Evolutionary conservation across 64 coral and sea anemone species (phyloP), one percentile per base, ranked within the genome.

Genomic region (Porites australiensis): DNA sequence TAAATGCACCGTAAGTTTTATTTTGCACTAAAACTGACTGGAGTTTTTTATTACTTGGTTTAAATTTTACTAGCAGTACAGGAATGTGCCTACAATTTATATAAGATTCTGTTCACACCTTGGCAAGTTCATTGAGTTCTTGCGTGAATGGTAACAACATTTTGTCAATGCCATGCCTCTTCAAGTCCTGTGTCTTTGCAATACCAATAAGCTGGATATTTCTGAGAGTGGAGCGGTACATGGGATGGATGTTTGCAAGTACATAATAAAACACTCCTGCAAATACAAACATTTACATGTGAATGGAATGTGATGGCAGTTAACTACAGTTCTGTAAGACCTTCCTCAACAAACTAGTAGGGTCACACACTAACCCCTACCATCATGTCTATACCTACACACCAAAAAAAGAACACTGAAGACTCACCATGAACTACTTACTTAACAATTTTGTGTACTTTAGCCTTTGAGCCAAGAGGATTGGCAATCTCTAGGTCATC

Each of bases 131-230:
- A 47, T 74, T 49, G 71, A 74, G 44, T 74, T 74, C 71, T 15
- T 48, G 71, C 45, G 71, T 82, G 15, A 91, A 91, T 3, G 77
- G 89, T 67, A 43, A 49, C 77, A 91, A 58, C 50, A 91, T 73
- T 82, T 71, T 91, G 21, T 91, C 77, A 14, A 90, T 81, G n/a
- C 76, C 89, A 91, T 91, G 67, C 52, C 52, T 72, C 78, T 91
- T 79, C n/a, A 83, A 72, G 13, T 79, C 37, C 58, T 72, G 59
- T 50, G 48, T 50, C 77, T 27, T 67, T 44, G 21, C 63, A 15
- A 87, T 67, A 27, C 63, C 62, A 43, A 87, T 72, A 55, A 72
- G 66, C 54, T 71, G 64, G 50, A 87, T 57, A n/a, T 67, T 58
- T 27, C 65, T 11, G 50, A 71, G 53, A 50, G 22, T 43, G 23